These are phyloP conservation scores for Diploptera punctata DNA, from an alignment of 2,888 invertebrate genomes.

Conservation along the genomic window DNA sequence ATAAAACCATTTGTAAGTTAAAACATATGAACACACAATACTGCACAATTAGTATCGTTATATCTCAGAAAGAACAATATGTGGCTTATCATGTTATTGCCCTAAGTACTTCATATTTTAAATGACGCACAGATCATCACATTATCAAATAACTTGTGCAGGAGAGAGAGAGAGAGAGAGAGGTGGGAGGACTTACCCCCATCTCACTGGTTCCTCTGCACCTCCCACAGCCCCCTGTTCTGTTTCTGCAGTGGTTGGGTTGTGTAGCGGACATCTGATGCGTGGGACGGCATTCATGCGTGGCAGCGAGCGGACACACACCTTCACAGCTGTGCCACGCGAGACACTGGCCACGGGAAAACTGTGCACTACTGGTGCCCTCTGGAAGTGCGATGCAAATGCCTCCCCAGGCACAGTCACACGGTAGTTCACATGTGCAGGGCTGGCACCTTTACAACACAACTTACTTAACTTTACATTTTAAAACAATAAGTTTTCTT, in stretches of 20 bases:
- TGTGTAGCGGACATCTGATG: conserved; percentile 60
- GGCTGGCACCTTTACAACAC: conserved; percentile 53
- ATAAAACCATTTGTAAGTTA: no score
- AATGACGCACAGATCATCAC: no score
- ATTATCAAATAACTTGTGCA: no score
- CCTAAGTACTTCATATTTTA: no score
- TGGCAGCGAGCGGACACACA: conserved; percentile 67
- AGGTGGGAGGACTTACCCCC: no score
- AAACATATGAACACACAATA: no score
- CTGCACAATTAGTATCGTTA: no score
- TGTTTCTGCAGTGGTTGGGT: background rate
- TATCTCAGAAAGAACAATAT: no score
- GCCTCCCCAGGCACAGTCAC: conserved; percentile 71
- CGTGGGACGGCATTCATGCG: conserved; percentile 75
- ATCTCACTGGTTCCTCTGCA: conserved; percentile 39
- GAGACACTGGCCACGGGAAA: conserved; percentile 76
- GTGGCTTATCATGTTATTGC: no score
- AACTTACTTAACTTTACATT: no score
- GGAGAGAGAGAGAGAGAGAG: no score
- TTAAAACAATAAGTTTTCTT: no score
- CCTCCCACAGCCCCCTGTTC: conserved; percentile 7
- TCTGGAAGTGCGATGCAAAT: conserved; percentile 61
- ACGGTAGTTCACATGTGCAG: conserved; percentile 67
- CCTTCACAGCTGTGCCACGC: conserved; percentile 65
- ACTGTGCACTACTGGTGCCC: conserved; percentile 67